These are phyloP conservation scores for Eublepharis macularius DNA, from an alignment of 2,113 vertebrate genomes.

Conservation along the genomic window DNA sequence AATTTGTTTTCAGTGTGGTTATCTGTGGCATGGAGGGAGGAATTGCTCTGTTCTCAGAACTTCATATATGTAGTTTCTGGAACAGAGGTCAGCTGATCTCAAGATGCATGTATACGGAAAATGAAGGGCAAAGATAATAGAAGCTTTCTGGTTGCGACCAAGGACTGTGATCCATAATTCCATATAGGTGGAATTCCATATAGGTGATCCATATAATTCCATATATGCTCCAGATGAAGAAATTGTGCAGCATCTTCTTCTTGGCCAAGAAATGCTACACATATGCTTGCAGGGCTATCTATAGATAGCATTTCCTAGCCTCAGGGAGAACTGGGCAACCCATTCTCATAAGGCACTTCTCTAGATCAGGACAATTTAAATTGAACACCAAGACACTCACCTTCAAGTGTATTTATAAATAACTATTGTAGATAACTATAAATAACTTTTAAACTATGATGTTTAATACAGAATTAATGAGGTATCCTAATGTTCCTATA, in stretches of 20 bases:
- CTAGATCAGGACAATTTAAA: background rate
- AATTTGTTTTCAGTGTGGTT: background rate
- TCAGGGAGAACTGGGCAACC: background rate
- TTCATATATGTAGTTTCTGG: background rate
- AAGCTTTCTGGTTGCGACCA: no score
- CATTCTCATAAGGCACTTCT: background rate
- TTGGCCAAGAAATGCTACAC: background rate
- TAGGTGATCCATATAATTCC: no score
- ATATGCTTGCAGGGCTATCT: background rate
- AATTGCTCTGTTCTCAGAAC: background rate
- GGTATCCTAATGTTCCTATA: no score
- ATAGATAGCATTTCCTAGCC: background rate
- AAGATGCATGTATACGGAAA: background rate
- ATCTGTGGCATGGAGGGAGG: background rate
- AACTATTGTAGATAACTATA: no score
- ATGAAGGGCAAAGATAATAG: no score
- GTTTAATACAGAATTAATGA: no score
- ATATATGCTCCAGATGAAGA: no score
- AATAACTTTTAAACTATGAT: no score
- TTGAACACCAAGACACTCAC: background rate
- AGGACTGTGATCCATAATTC: no score
- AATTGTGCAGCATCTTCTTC: background rate
- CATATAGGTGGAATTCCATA: no score
- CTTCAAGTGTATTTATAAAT: background rate
- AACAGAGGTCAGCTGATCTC: background rate